Evolutionary conservation across 1,140 invertebrate genomes (phyloP), one percentile per base, ranked within the genome.

Genomic region (Drosophila chauvacae): DNA sequence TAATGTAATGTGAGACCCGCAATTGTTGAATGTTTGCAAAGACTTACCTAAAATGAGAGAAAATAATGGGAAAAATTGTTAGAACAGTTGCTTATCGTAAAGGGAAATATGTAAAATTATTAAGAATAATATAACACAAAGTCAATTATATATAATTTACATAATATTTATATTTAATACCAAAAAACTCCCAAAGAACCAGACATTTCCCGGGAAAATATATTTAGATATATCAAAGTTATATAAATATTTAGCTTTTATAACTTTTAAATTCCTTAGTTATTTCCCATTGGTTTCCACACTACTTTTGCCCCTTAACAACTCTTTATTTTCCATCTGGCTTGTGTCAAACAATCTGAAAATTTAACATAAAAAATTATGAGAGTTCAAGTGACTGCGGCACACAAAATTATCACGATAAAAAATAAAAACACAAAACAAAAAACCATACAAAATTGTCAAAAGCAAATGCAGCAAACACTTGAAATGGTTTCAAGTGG

Each of bases 401-500:
- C 62, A 65, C 44, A 75, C 30, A 45, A 50, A 74, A 75, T 69
- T 53, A 69, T 69, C 66, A 75, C 48, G 69, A 71, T 47, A 70
- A 57, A 68, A 80, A 61, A 20, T 61, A 53, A 68, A 58, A 41
- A 56, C 50, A 4, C 14, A 23, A 23, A 37, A 16, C 7, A 14
- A 57, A 51, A 57, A 13, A 20, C 20, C 33, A 51, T n/a, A 60
- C 45, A 48, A 59, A 48, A 59, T 68, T 81, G 55, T 82, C 70
- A 81, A 79, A 86, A 82, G 70, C 65, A 76, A 87, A 86, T 71
- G 68, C 75, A 72, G 80, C 76, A 75, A 87, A 87, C 77, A 80
- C 84, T 83, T 88, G 77, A 87, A 87, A 80, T 64, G 84, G 84
- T 87, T 84, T 87, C 84, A 75, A 87, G 84, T 80, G 84, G 57